Evolutionary conservation across 2,797 vertebrate genomes (phyloP).

Genomic region (Cryptoblepharus egeriae): DNA sequence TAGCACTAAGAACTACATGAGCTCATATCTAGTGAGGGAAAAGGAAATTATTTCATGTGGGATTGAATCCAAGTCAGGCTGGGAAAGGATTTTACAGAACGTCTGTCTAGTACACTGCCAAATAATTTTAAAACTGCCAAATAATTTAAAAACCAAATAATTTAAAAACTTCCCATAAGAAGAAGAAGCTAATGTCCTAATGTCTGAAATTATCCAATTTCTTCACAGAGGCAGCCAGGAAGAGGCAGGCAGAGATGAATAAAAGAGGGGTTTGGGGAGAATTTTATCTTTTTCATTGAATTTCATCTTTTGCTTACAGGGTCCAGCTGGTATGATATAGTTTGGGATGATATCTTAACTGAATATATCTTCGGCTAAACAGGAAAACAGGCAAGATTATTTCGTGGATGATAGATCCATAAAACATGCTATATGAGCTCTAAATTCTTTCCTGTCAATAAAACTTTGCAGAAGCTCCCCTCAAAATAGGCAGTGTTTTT

Average conservation of each 20-base stretch:
- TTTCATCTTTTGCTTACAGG: not conserved
- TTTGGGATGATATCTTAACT: not conserved
- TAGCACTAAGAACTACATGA: not conserved
- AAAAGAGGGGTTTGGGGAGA: not conserved
- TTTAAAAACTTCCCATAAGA: no score
- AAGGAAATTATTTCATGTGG: not conserved
- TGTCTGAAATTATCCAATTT: not conserved
- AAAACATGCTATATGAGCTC: not conserved
- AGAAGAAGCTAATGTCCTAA: not conserved
- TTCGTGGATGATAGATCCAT: not conserved
- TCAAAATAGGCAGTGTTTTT: not conserved
- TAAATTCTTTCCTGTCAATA: not conserved
- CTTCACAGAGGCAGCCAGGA: not conserved
- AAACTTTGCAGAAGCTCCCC: not conserved
- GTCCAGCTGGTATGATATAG: not conserved
- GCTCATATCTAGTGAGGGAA: no score
- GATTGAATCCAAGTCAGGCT: not conserved
- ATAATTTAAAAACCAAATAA: no score
- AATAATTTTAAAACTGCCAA: no score
- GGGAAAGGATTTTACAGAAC: not conserved
- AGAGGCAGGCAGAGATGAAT: not conserved
- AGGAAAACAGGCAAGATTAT: not conserved
- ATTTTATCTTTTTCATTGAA: not conserved
- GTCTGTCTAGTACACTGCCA: not conserved
- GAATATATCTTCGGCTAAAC: not conserved